Evolutionary conservation across 2,113 vertebrate genomes (phyloP), one percentile per base, ranked within the genome.

Genomic region (Archocentrus centrarchus): DNA sequence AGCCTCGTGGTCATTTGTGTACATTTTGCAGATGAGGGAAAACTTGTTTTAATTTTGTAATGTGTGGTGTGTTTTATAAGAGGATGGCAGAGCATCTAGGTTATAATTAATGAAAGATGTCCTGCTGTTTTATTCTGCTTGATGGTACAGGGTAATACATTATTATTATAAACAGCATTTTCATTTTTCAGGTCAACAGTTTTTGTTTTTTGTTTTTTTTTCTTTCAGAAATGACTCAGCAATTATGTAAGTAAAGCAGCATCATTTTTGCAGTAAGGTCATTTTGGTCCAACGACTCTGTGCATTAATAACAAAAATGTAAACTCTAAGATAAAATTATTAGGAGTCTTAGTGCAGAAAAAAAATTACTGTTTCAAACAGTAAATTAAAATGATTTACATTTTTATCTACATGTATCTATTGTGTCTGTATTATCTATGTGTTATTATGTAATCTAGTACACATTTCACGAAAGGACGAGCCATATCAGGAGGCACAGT

Each of bases 231-330:
- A 20, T 35, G 41, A 53, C 15, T 50, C 18, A 75, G 53, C 41
- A 22, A n/a, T 37, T 61, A 15, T 2, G 22, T 62, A 13, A 9
- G 14, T 58, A 11, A 80, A 77, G 30, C 20, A 35, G n/a, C 20
- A 83, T 78, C 11, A 10, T 57, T 61, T 27, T 7, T 32, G 39
- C 61, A 70, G 18, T 76, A 32, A 35, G 60, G 60, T 62, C 10
- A 62, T 37, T 66, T 58, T 60, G 37, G 59, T 59, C 63, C 1
- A 6, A 7, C 3, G 1, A 50, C 76, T 66, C 39, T 30, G 3
- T 24, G 63, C 30, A 59, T 77, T 81, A 62, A 81, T 75, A 20
- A 81, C 63, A 27, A 75, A 58, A 78, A 5, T 32, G 15, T 81
- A 81, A 50, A 24, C 78, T 53, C 37, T 14, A 4, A 58, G 7